Conservation (phyloP, 2,888 invertebrate species). For the Lottia gigantea region DNA sequence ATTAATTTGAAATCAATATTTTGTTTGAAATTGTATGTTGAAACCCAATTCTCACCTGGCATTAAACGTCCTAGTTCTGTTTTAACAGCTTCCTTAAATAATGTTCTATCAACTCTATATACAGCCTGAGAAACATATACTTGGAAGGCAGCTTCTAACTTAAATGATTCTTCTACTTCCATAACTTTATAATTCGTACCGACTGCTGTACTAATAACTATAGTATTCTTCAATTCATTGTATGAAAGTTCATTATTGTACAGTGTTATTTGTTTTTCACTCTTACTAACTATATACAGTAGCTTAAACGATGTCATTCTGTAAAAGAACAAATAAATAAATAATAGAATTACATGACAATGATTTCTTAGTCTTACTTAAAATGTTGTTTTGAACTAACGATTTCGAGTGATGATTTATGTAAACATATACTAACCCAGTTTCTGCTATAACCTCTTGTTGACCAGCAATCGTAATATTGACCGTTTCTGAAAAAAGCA, state of each 20-base stretch:
- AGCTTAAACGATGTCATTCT: too few species aligned
- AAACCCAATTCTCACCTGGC: background rate
- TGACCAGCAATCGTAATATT: background rate
- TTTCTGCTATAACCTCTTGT: background rate
- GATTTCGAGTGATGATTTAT: too few species aligned
- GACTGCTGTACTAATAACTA: background rate
- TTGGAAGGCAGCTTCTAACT: background rate
- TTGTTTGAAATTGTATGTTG: too few species aligned
- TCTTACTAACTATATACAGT: too few species aligned
- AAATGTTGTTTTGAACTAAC: too few species aligned
- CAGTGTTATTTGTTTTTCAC: background rate
- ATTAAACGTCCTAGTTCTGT: background rate
- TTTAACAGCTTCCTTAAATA: slow-evolving; percentile 3
- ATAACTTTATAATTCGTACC: background rate
- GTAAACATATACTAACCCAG: background rate
- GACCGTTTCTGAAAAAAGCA: background rate
- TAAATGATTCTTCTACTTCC: background rate
- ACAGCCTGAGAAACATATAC: slow-evolving; percentile 4
- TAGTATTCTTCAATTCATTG: background rate
- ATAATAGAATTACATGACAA: too few species aligned
- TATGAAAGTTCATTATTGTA: background rate
- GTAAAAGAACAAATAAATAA: too few species aligned
- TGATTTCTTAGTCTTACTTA: too few species aligned
- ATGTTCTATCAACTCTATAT: background rate
- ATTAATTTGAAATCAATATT: too few species aligned